Evolutionary conservation across 1,140 invertebrate genomes (phyloP).

Genomic region (Amphibalanus amphitrite): DNA sequence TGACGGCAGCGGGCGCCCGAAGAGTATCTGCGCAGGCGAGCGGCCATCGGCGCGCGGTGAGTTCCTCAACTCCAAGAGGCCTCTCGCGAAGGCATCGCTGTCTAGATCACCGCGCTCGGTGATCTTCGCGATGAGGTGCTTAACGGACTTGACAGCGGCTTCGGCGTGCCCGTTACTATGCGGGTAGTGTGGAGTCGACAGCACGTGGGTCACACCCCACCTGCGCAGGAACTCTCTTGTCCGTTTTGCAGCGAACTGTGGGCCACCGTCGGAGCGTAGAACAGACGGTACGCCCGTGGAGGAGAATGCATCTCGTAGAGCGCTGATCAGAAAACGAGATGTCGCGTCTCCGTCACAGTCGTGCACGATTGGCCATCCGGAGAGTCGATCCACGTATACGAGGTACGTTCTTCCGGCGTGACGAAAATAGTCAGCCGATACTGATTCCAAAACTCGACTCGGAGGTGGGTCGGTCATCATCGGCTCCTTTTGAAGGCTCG

Average conservation of each 20-base stretch:
- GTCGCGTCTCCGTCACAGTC: constrained; percentile 7
- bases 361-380: constrained; percentile 8
- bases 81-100: too few relatives aligned
- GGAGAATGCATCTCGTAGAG: constrained; percentile 6
- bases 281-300: background rate
- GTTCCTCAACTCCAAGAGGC: background rate
- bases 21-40: constrained; percentile 8
- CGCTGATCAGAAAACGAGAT: constrained; percentile 3
- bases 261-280: constrained; percentile 6
- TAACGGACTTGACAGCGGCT: too few relatives aligned
- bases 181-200: too few relatives aligned
- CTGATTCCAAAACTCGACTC: constrained; percentile 8
- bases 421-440: constrained; percentile 7
- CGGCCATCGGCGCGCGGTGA: constrained; percentile 8
- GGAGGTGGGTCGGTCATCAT: constrained; percentile 6
- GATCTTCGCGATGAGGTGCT: too few relatives aligned
- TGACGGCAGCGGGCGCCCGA: constrained; percentile 5
- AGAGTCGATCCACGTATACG: constrained; percentile 9
- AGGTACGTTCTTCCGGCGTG: constrained; percentile 5
- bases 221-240: too few relatives aligned
- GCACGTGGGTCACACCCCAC: too few relatives aligned
- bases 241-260: constrained; percentile 5
- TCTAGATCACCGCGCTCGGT: too few relatives aligned
- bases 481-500: constrained; percentile 7
- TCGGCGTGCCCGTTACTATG: too few relatives aligned